Base-by-base conservation (phyloP, 35 echinoderm and acorn worm genomes). In the Lytechinus pictus region DNA sequence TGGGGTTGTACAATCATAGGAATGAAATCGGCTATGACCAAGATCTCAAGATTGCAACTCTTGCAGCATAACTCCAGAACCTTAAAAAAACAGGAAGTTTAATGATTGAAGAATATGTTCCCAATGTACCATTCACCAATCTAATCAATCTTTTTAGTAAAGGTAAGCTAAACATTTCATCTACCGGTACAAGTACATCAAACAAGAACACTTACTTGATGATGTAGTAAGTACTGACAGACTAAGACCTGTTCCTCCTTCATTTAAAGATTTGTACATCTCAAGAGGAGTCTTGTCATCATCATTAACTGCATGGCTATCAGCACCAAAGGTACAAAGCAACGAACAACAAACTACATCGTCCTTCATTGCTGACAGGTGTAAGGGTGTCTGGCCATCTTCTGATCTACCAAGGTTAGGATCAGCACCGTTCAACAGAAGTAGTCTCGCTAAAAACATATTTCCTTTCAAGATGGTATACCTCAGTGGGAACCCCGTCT, bases 391-490 rank as follows among this genome's bases (percentile, higher is more conserved):
- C 94, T 97, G 97, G 9, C 94, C 95, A 52, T 97, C 97, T 27
- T 97, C 97, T 11, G 96, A 61, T 87, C 97, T 92, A 16, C 95
- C 95, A 11, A 97, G 94, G 91, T 96, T 97, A 4, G 95, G 86
- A 53, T 95, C 56, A 57, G 97, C 97, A 27, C 97, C 97, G 13
- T 87, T 60, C 52, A 86, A 90, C 53, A 97, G 89, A 2, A 97
- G 95, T 7, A 97, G 89, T 53, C 94, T 61, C 3, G 86, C 92
- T 86, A 86, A 52, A 19, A 57, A 53, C 9, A 87, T 86, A 60
- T 97, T 96, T 27, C 95, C 94, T 61, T 97, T 97, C 55, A 97
- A 95, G 58, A 97, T 91, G 55, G 97, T 92, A 71, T 97, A 97
- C 5, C 97, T 66, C 56, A 97, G 89, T 1, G 97, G 97, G 88